Evolutionary conservation across 2,888 invertebrate species (phyloP).

Genomic region (Ichneumoninae sp.): DNA sequence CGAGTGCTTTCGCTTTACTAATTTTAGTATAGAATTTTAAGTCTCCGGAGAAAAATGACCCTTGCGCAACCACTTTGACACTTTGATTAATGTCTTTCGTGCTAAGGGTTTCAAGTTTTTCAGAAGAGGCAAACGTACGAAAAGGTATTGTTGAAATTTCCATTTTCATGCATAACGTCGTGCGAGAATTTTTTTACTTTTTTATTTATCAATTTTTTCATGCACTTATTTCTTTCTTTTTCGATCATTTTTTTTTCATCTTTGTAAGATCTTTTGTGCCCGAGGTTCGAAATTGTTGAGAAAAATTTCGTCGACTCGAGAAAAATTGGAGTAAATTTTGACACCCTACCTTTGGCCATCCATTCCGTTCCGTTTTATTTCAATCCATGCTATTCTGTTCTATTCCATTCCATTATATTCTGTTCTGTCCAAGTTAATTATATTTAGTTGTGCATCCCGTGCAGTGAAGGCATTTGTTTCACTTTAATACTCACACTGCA

Average conservation of each 20-base stretch:
- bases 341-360: no score
- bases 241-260: no score
- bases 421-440: neutral
- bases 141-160: neutral
- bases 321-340: neutral
- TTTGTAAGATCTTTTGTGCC: no score
- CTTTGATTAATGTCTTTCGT: neutral
- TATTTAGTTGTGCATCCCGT: slow-evolving; percentile 21
- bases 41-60: no score
- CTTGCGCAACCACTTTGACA: no score
- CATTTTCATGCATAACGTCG: neutral
- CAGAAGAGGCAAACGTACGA: neutral
- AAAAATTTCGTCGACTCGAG: neutral
- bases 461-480: slow-evolving; percentile 39
- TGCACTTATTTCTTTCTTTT: neutral
- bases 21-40: neutral
- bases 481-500: slow-evolving; percentile 91
- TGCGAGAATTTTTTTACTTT: neutral
- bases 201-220: neutral
- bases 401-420: neutral
- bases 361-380: no score
- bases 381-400: no score
- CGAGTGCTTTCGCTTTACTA: neutral
- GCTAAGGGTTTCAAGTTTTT: neutral
- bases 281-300: neutral